Conservation (phyloP, 2,888 invertebrate genomes). For the Coelopa pilipes region DNA sequence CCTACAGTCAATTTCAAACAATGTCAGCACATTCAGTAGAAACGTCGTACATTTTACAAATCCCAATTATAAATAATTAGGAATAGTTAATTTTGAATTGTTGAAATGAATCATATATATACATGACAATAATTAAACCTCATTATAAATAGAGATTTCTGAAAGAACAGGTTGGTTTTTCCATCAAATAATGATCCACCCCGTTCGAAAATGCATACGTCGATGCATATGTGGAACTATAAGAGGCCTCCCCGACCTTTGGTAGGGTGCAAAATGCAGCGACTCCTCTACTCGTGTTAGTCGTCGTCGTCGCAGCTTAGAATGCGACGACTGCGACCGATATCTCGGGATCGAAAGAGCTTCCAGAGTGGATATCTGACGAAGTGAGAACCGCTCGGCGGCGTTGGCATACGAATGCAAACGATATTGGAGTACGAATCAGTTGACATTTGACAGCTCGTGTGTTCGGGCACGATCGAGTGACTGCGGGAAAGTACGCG, state of each 20-base stretch:
- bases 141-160: too few species aligned
- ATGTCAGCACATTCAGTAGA: background rate
- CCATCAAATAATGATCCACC: too few species aligned
- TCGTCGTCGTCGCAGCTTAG: conserved; percentile 41
- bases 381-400: conserved; percentile 11
- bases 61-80: too few species aligned
- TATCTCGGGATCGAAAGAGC: conserved; percentile 40
- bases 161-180: too few species aligned
- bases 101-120: too few species aligned
- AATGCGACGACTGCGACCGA: conserved; percentile 36
- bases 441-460: conserved; percentile 67
- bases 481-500: conserved; percentile 32
- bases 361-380: conserved; percentile 5
- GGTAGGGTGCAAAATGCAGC: conserved; percentile 16
- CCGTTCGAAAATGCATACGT: too few species aligned
- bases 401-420: conserved; percentile 48
- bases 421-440: conserved; percentile 61
- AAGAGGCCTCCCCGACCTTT: background rate
- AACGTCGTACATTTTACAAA: too few species aligned
- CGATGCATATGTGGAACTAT: background rate
- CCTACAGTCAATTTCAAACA: background rate
- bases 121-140: too few species aligned
- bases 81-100: too few species aligned
- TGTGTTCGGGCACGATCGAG: conserved; percentile 30
- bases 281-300: conserved; percentile 30